Conservation (phyloP, 1,140 invertebrate species). For the Lordiphosa clarofinis region DNA sequence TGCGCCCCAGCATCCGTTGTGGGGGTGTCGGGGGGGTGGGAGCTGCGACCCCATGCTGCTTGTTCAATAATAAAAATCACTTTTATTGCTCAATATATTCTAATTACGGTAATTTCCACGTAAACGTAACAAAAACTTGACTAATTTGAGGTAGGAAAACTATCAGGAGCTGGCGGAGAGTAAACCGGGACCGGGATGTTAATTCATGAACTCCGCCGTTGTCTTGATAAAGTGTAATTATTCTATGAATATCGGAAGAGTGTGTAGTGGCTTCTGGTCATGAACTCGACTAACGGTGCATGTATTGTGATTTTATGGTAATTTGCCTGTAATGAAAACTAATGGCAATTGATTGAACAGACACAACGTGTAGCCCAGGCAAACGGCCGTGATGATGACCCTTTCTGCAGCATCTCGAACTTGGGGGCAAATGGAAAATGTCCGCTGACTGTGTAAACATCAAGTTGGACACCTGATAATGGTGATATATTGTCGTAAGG, state of each 20-base stretch:
- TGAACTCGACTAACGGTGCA: slow-evolving; percentile 21
- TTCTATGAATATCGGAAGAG: slow-evolving; percentile 75
- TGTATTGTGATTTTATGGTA: slow-evolving; percentile 72
- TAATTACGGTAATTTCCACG: slow-evolving; percentile 71
- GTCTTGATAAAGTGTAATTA: slow-evolving; percentile 71
- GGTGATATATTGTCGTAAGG: slow-evolving; percentile 39
- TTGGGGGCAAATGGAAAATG: slow-evolving; percentile 41
- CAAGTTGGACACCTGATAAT: slow-evolving; percentile 62
- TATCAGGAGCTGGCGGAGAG: neutral
- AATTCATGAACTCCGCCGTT: slow-evolving; percentile 52
- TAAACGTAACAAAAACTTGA: slow-evolving; percentile 73
- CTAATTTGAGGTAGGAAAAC: slow-evolving; percentile 47
- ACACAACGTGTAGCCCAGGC: slow-evolving; percentile 50
- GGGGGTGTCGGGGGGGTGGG: neutral
- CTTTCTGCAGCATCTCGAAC: slow-evolving; percentile 25
- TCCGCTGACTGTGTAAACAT: slow-evolving; percentile 52
- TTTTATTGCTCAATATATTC: slow-evolving; percentile 78
- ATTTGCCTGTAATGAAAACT: slow-evolving; percentile 74
- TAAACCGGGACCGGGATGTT: slow-evolving; percentile 24
- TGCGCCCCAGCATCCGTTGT: neutral
- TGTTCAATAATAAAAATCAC: slow-evolving; percentile 73
- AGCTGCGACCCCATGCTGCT: slow-evolving; percentile 2
- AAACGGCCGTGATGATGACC: slow-evolving; percentile 15
- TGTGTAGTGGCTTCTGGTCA: slow-evolving; percentile 23
- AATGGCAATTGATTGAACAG: slow-evolving; percentile 68